phyloP scores from a whole-genome alignment of 1,140 invertebrate genomes.

The Augochlora pura region DNA sequence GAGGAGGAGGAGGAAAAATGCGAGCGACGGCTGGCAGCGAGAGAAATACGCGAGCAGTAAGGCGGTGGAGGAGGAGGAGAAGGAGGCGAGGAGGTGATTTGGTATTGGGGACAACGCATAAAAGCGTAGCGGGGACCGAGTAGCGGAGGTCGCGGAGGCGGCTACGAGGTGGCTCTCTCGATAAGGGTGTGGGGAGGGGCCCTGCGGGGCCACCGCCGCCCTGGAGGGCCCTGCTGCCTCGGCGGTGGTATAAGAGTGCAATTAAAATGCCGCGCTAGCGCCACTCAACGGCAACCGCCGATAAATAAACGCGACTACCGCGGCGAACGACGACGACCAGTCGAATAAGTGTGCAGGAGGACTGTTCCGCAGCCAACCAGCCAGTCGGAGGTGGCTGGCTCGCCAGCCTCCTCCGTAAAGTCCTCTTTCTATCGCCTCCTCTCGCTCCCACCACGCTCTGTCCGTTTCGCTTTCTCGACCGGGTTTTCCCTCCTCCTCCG shows the following conservation, averaged over 20 bases:
- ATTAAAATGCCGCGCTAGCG: conserved; percentile 80
- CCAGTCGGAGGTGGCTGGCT: conserved; percentile 52
- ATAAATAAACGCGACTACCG: conserved; percentile 78
- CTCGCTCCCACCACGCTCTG: neutral
- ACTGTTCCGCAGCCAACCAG: conserved; percentile 61
- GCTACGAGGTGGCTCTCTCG: neutral
- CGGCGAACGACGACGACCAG: conserved; percentile 51
- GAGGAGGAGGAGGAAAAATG: conserved; percentile 2
- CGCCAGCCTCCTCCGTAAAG: conserved; percentile 58
- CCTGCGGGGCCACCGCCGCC: conserved; percentile 32
- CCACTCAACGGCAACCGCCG: conserved; percentile 78
- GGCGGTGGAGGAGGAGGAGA: neutral
- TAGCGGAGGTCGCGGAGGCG: conserved; percentile 15
- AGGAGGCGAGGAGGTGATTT: conserved; percentile 63
- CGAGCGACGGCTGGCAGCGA: conserved; percentile 10
- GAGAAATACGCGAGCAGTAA: conserved; percentile 28
- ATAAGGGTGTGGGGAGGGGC: conserved; percentile 30
- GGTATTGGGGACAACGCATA: conserved; percentile 63
- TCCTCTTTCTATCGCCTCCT: conserved; percentile 21
- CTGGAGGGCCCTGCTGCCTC: conserved; percentile 56
- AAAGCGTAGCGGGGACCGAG: conserved; percentile 15
- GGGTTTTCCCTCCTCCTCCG: conserved; percentile 6
- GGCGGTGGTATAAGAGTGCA: conserved; percentile 76
- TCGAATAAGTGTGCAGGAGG: conserved; percentile 73
- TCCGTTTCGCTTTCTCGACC: conserved; percentile 11